These are phyloP conservation scores for Entelurus aequoreus DNA, from an alignment of 2,113 vertebrate species.

Conservation along the genomic window DNA sequence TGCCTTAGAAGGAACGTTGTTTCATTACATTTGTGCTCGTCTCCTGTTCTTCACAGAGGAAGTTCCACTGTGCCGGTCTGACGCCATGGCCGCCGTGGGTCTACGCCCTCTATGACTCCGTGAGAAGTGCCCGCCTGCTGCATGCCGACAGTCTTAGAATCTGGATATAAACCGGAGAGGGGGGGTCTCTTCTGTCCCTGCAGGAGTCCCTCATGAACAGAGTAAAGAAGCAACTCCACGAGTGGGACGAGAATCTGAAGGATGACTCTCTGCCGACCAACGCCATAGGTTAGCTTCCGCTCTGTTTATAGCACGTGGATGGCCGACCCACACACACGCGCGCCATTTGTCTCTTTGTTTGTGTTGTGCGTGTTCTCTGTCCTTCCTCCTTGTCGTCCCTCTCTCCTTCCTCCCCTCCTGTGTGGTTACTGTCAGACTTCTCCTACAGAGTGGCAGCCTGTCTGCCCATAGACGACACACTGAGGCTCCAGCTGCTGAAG, in stretches of 20 bases:
- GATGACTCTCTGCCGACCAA: conserved; percentile 95
- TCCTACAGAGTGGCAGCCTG: conserved; percentile 97
- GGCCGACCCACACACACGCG: neutral
- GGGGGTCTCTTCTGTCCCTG: conserved; percentile 12
- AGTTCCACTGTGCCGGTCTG: conserved; percentile 89
- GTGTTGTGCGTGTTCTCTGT: conserved; percentile 13
- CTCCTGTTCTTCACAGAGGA: conserved; percentile 77
- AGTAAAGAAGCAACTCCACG: conserved; percentile 91
- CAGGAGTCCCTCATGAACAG: conserved; percentile 96
- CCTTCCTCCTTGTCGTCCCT: conserved; percentile 17
- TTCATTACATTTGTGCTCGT: neutral
- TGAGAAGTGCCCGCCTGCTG: conserved; percentile 64
- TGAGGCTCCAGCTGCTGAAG: conserved; percentile 89
- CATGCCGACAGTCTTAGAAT: neutral
- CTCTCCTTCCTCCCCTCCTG: conserved; percentile 9
- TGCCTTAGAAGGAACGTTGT: no score
- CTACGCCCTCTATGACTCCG: conserved; percentile 92
- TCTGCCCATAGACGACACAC: conserved; percentile 89
- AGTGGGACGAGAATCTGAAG: conserved; percentile 97
- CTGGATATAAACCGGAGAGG: conserved; percentile 8
- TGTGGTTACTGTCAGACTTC: conserved; percentile 79
- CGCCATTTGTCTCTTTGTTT: conserved; percentile 7
- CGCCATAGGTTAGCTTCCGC: conserved; percentile 79
- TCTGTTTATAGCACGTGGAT: conserved; percentile 27
- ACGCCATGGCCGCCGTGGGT: conserved; percentile 97